These are phyloP conservation scores for Otus sunia DNA, from an alignment of 2,113 vertebrate species.

Conservation along the genomic window DNA sequence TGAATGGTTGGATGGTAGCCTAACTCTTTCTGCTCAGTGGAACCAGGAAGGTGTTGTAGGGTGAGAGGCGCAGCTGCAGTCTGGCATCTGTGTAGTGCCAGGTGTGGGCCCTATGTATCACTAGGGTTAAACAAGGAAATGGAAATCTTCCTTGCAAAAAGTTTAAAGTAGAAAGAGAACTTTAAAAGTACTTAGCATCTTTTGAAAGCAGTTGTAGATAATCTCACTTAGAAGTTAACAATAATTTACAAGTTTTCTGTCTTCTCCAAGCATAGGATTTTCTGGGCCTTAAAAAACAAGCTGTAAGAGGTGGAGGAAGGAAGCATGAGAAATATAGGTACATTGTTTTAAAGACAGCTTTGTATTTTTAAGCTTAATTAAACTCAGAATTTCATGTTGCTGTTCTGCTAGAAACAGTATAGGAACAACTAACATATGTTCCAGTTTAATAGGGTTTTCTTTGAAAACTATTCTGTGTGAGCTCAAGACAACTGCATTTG, in stretches of 20 bases:
- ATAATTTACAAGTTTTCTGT: not conserved
- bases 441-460: not conserved
- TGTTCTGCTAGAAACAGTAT: not conserved
- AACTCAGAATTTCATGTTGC: not conserved
- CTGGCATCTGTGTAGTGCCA: not conserved
- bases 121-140: not conserved
- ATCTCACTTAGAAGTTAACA: not conserved
- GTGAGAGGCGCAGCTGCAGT: not conserved
- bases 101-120: fast-evolving
- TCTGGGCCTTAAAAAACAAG: not conserved
- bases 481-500: not conserved
- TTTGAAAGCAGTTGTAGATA: not conserved
- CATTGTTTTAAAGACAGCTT: not conserved
- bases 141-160: not conserved
- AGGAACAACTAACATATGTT: fast-evolving
- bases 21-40: not conserved
- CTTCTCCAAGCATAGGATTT: not conserved
- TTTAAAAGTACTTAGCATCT: not conserved
- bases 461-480: not conserved
- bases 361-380: not conserved
- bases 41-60: not conserved
- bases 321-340: not conserved
- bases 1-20: not conserved
- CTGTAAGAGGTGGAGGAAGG: not conserved
- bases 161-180: not conserved